These are phyloP conservation scores for Panonychus citri DNA, from an alignment of 1,140 invertebrate species.

Conservation along the genomic window DNA sequence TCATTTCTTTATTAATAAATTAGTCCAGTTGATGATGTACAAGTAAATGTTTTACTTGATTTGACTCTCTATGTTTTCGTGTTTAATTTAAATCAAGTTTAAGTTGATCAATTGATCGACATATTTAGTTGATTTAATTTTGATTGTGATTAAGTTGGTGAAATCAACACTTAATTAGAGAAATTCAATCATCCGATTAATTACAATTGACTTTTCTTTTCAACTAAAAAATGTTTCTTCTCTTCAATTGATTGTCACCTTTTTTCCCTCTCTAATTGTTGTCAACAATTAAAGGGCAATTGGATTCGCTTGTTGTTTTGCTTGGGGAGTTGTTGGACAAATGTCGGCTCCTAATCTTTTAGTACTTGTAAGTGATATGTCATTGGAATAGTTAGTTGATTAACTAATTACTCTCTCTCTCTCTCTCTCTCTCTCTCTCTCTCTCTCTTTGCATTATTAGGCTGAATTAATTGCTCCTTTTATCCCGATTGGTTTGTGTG, in stretches of 20 bases:
- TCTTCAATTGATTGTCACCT: background rate
- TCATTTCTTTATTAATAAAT: no score
- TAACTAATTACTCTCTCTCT: background rate
- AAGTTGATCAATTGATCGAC: no score
- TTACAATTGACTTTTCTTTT: background rate
- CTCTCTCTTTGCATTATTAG: background rate
- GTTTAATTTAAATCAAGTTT: no score
- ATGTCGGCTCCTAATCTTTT: conserved; percentile 11
- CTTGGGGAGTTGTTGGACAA: conserved; percentile 9
- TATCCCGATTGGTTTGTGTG: conserved; percentile 9
- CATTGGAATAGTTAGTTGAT: background rate
- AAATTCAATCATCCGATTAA: no score
- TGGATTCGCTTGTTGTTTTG: conserved; percentile 12
- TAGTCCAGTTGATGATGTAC: no score
- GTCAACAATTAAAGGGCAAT: conserved; percentile 8
- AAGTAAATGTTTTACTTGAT: no score
- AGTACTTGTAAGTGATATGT: conserved; percentile 3
- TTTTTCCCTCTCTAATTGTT: background rate
- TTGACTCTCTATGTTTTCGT: no score
- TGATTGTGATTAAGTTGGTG: no score
- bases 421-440: no score
- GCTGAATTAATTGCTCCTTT: conserved; percentile 4
- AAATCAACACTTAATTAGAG: no score
- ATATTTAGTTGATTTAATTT: no score
- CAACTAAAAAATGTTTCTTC: no score